Evolutionary conservation across 2,113 vertebrate genomes (phyloP).

Genomic region (Emydocephalus ijimae): DNA sequence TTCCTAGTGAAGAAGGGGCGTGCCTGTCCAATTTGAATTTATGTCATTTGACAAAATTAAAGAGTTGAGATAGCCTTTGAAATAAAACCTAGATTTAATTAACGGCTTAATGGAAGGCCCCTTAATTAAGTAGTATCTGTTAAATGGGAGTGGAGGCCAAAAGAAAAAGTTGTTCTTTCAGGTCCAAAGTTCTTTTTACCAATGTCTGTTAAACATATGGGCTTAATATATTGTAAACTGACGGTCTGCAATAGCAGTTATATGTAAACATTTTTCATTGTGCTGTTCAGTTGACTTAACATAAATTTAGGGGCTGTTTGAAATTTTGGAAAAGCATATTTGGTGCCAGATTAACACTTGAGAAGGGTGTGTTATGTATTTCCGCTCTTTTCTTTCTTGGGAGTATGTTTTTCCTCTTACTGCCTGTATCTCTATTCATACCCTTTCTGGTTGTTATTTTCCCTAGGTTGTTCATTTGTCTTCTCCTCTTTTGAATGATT

Average conservation of each 20-base stretch:
- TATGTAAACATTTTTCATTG: background rate
- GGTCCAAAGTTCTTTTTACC: background rate
- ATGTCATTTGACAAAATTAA: background rate
- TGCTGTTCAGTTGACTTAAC: background rate
- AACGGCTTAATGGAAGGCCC: background rate
- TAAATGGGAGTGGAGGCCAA: background rate
- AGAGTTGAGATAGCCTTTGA: background rate
- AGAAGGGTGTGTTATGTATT: background rate
- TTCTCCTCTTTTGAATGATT: background rate
- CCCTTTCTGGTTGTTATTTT: background rate
- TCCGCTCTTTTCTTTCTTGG: background rate
- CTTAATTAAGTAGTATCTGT: background rate
- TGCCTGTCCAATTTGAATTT: background rate
- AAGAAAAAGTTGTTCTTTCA: background rate
- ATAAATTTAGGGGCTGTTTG: background rate
- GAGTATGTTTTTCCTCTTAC: background rate
- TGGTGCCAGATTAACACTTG: background rate
- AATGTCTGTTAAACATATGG: background rate
- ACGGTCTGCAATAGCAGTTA: background rate
- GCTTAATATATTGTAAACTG: background rate
- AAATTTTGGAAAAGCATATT: background rate
- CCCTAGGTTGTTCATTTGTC: background rate
- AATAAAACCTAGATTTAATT: background rate
- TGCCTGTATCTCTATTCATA: background rate
- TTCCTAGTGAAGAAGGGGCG: background rate